A percentile compares a stretch with the other conserved stretches of the same genome.
Evolutionary conservation across 1,140 invertebrate genomes (phyloP).

Genomic region (Magallana gigas): DNA sequence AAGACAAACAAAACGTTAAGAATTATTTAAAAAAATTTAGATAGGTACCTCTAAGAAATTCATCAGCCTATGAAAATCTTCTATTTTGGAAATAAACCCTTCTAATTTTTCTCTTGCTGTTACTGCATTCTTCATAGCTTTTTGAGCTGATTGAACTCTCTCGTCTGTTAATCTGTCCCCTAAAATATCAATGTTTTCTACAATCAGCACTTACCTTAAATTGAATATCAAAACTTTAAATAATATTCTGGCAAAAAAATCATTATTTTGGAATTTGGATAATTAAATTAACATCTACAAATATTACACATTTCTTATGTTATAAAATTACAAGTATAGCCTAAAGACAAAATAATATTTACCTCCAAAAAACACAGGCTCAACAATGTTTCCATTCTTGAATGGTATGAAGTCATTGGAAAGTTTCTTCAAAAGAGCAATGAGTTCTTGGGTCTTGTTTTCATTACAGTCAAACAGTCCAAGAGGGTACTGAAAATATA

Average conservation of each 20-base stretch:
- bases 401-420: conserved; percentile 1
- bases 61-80: conserved; percentile 58
- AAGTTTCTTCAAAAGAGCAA: conserved; percentile 12
- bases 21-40: too few species aligned
- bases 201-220: too few species aligned
- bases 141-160: conserved; percentile 51
- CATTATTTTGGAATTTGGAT: neutral
- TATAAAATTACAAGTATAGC: too few species aligned
- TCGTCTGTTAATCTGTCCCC: conserved; percentile 47
- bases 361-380: conserved; percentile 49
- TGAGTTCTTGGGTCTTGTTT: conserved; percentile 45
- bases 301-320: too few species aligned
- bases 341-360: neutral
- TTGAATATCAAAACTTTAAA: too few species aligned
- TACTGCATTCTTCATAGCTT: conserved; percentile 50
- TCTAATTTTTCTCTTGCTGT: conserved; percentile 31
- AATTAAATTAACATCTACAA: too few species aligned
- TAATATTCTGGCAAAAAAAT: neutral
- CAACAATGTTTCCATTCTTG: conserved; percentile 28
- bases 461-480: conserved; percentile 46
- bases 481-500: conserved; percentile 40
- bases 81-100: conserved; percentile 59
- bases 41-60: conserved; percentile 57
- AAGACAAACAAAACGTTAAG: too few species aligned
- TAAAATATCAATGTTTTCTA: too few species aligned